Evolutionary conservation across 2,797 vertebrate species (phyloP), one percentile per base, ranked within the genome.

Genomic region (Monodelphis domestica): DNA sequence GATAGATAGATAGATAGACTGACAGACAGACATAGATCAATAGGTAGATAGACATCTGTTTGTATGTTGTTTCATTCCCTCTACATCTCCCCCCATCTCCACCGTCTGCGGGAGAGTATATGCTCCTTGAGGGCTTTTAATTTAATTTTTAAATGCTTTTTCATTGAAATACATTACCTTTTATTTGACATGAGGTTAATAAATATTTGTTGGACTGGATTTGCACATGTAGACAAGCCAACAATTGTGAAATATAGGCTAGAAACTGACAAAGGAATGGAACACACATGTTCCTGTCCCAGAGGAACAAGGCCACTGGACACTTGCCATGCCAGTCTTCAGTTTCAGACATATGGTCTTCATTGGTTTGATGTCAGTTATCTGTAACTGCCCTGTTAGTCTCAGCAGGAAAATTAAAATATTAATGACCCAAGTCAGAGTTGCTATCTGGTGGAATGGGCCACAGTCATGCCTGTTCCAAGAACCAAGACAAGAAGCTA

Each of bases 241-340:
- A 50, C 63, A 63, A 89, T 56, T 96, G n/a, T 91, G 56, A 91
- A 91, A 59, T 90, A 51, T 56, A 29, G 28, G 30, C 5, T 56
- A 54, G 57, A 84, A 84, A 84, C 26, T 84, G 38, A 10, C 38
- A 84, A 4, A 11, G 24, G 38, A 70, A 45, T 45, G 70, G 12
- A 11, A 50, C 38, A 50, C 70, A 84, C 45, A 84, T 26, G 38
- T 84, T 50, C 50, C 50, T 33, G 51, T 51, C 30, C 7, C 38
- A 78, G 38, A 28, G 70, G 70, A 50, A 0, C 24, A 38, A 50
- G 70, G 70, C 21, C 70, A 45, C 24, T 84, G 70, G 21, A 17
- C 7, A n/a, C n/a, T n/a, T 45, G 38, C 70, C 21, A 78, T 38
- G 38, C 56, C 7, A 21, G 0, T 59, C 52, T 53, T 53, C 10